Conservation (phyloP, 2,113 vertebrate genomes). For the Tragelaphus buxtoni region DNA sequence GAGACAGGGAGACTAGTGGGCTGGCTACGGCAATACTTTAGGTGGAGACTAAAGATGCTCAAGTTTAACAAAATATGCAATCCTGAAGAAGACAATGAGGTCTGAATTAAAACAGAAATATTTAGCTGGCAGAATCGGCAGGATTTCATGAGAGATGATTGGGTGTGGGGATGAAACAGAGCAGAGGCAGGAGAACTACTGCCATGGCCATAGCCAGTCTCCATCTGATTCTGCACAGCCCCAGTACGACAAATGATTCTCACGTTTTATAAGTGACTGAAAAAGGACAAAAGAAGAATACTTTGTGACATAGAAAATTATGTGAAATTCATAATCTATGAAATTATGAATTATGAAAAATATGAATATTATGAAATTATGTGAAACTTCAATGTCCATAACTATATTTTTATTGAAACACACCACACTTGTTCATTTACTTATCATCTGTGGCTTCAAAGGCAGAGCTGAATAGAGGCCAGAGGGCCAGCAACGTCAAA, state of each 20-base stretch:
- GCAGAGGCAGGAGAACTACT: too few relatives aligned
- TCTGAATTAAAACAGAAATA: background rate
- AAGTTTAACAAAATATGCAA: background rate
- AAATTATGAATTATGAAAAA: background rate
- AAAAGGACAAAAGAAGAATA: background rate
- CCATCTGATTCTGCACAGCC: background rate
- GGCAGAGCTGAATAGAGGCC: background rate
- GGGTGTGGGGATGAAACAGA: background rate
- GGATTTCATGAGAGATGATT: accelerated
- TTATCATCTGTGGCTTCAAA: background rate
- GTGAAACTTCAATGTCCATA: background rate
- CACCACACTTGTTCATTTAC: background rate
- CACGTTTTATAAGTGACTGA: background rate
- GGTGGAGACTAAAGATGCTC: background rate
- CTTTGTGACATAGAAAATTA: background rate
- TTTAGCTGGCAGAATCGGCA: background rate
- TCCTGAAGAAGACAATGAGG: background rate
- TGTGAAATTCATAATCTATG: background rate
- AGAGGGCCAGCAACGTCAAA: background rate
- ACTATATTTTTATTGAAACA: background rate
- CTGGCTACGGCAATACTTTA: background rate
- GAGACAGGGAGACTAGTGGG: background rate
- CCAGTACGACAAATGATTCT: background rate
- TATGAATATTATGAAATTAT: background rate
- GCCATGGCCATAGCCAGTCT: accelerated